Percentiles rank a stretch among this genome's conserved stretches.
Evolutionary conservation across 2,113 vertebrate species (phyloP).

Genomic region (Carlito syrichta): DNA sequence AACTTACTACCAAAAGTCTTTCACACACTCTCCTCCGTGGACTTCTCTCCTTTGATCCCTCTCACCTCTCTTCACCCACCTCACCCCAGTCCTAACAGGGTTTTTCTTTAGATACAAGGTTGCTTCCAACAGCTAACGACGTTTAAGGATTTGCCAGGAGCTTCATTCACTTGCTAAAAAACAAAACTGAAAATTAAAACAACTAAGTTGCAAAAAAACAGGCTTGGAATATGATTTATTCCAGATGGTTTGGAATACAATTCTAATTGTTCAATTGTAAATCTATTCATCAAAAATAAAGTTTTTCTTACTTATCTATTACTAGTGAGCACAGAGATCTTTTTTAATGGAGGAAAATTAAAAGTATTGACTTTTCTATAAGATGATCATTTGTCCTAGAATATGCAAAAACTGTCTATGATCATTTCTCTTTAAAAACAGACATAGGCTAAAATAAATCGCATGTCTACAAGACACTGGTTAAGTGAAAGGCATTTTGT

Average conservation of each 20-base stretch:
- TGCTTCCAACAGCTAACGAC: neutral
- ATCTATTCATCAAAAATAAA: constrained; percentile 15
- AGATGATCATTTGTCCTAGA: neutral
- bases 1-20: neutral
- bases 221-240: neutral
- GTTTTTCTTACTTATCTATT: neutral
- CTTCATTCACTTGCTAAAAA: neutral
- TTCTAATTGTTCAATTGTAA: neutral
- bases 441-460: neutral
- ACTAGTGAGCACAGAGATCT: neutral
- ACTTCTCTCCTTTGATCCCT: neutral
- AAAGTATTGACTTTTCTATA: neutral
- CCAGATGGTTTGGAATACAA: constrained; percentile 38
- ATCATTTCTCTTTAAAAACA: neutral
- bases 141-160: neutral
- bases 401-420: neutral
- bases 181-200: neutral
- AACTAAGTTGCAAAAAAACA: neutral
- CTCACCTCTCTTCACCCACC: neutral
- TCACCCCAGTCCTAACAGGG: neutral
- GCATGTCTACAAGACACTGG: neutral
- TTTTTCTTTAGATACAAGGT: neutral
- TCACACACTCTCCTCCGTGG: no score
- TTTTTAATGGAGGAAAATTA: neutral
- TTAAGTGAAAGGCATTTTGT: neutral